Percentiles rank a stretch among this genome's conserved stretches.
Conservation (phyloP, 2,797 vertebrate genomes). For the Amblyopsis hoosieri region DNA sequence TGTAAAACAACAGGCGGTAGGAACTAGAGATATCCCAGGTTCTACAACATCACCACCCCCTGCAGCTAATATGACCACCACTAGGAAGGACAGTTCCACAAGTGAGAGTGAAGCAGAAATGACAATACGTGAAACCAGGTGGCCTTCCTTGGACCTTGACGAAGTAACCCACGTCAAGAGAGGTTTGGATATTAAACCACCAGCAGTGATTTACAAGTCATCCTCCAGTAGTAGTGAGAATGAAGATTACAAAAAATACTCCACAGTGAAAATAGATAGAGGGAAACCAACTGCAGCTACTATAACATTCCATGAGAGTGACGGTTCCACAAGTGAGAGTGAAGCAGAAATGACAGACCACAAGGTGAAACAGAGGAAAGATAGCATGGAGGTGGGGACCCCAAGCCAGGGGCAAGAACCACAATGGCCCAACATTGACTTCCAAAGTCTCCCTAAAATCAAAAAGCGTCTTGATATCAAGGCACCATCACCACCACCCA, state of each 20-base stretch:
- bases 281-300: neutral
- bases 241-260: constrained; percentile 18
- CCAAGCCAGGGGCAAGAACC: constrained; percentile 3
- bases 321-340: constrained; percentile 43
- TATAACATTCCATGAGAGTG: neutral
- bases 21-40: neutral
- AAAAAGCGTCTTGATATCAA: constrained; percentile 7
- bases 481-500: neutral
- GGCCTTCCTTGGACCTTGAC: constrained; percentile 3
- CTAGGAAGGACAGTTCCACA: constrained; percentile 15
- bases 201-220: constrained; percentile 4
- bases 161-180: constrained; percentile 26
- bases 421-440: constrained; percentile 1
- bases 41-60: constrained; percentile 8
- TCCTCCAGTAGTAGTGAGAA: constrained; percentile 40
- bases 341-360: constrained; percentile 20
- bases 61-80: neutral
- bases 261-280: neutral
- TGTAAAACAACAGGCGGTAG: neutral
- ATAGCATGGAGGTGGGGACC: neutral
- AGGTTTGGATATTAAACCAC: constrained; percentile 33
- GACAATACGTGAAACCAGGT: neutral
- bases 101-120: constrained; percentile 44
- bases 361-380: constrained; percentile 1
- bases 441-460: constrained; percentile 4